Conservation (phyloP, 2,797 vertebrate genomes). For the Phataginus tricuspis region DNA sequence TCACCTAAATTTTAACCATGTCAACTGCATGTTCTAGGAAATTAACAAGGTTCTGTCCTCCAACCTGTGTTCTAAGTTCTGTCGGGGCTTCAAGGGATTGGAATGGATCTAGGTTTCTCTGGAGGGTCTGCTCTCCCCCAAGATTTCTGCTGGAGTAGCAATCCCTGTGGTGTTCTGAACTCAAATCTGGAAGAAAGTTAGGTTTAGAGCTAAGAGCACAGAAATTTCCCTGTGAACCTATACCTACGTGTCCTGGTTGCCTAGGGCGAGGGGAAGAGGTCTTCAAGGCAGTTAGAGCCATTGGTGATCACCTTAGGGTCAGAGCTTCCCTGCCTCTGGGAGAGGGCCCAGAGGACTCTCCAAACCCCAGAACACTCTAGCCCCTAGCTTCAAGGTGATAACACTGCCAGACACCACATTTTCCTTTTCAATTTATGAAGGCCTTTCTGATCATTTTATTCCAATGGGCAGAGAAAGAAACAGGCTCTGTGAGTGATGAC, state of each 20-base stretch:
- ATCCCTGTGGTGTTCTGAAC: background rate
- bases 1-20: constrained; percentile 1
- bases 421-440: constrained; percentile 22
- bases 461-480: background rate
- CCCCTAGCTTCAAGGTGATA: background rate
- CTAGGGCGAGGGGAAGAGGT: background rate
- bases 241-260: background rate
- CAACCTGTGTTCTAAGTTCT: background rate
- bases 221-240: constrained; percentile 15
- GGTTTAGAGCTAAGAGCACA: background rate
- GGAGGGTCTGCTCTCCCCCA: background rate
- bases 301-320: background rate
- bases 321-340: constrained; percentile 8
- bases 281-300: background rate
- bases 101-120: background rate
- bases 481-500: background rate
- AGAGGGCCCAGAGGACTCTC: background rate
- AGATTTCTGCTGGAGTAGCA: background rate
- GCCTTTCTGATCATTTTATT: constrained; percentile 38
- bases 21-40: background rate
- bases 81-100: background rate
- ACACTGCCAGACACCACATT: background rate
- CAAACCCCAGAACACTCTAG: background rate
- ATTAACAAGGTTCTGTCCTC: background rate
- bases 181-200: constrained; percentile 46